Conservation (phyloP, 2,113 vertebrate genomes). For the Panthera leo region DNA sequence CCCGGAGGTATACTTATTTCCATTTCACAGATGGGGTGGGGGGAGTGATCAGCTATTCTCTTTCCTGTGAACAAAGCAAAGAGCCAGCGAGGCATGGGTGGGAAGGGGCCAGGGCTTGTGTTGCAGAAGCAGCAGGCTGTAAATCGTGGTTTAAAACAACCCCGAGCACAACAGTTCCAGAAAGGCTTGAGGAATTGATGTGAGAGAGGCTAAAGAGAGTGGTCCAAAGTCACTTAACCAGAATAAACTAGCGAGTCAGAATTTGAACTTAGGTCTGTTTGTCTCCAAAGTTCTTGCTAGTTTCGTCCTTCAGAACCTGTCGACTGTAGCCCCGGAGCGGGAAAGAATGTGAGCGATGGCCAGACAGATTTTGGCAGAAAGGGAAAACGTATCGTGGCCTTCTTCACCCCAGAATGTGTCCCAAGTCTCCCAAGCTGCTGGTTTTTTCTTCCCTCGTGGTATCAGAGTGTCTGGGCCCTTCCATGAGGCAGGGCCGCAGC, state of each 20-base stretch:
- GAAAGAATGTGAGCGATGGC: neutral
- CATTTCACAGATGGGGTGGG: neutral
- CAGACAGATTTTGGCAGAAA: neutral
- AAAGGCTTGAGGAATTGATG: neutral
- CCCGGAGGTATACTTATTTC: neutral
- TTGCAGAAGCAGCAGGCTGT: neutral
- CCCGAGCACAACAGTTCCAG: neutral
- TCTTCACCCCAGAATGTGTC: neutral
- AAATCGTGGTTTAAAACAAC: neutral
- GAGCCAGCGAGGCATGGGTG: neutral
- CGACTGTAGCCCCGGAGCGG: neutral
- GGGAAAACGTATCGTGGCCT: neutral
- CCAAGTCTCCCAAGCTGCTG: neutral
- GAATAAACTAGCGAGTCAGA: neutral
- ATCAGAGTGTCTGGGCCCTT: neutral
- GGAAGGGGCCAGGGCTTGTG: neutral
- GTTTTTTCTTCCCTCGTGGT: neutral
- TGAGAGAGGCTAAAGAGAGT: neutral
- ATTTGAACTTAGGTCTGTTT: neutral
- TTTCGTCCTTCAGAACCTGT: neutral
- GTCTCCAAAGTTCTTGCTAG: neutral
- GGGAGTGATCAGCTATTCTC: neutral
- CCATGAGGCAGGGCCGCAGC: accelerated
- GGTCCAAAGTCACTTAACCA: neutral
- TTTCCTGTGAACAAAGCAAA: neutral